Conservation (phyloP, 2,797 vertebrate species). For the Liparis tanakae region DNA sequence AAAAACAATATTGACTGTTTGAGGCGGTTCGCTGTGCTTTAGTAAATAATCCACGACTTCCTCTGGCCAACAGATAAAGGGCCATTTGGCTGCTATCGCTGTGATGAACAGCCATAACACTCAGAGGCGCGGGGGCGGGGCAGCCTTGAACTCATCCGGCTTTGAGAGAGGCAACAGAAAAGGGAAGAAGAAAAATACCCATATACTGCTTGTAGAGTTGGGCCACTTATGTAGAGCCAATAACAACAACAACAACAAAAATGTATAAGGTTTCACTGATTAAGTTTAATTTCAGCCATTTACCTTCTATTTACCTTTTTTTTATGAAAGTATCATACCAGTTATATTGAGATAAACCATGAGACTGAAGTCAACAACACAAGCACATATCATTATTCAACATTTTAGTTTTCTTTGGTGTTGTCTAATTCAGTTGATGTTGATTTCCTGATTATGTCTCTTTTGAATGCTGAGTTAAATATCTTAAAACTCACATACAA, state of each 20-base stretch:
- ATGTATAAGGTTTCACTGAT: not conserved
- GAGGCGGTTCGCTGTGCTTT: slow-evolving; percentile 49
- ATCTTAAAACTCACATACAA: slow-evolving; percentile 10
- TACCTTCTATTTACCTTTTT: no score
- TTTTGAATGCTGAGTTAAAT: slow-evolving; percentile 29
- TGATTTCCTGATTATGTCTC: slow-evolving; percentile 19
- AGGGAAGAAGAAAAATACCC: not conserved
- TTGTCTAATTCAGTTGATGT: slow-evolving; percentile 20
- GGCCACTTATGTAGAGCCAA: not conserved
- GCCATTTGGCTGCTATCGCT: slow-evolving; percentile 55
- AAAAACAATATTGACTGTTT: slow-evolving; percentile 36
- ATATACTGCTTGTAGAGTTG: not conserved
- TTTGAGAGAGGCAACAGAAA: slow-evolving; percentile 3
- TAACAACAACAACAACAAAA: not conserved
- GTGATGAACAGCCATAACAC: slow-evolving; percentile 77
- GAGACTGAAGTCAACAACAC: not conserved
- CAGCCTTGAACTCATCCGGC: slow-evolving; percentile 55
- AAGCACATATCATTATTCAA: not conserved
- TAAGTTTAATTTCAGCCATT: not conserved
- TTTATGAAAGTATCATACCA: not conserved
- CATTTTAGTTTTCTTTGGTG: not conserved
- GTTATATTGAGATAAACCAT: not conserved
- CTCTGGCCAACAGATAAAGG: slow-evolving; percentile 54
- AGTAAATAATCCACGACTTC: slow-evolving; percentile 61
- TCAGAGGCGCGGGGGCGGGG: slow-evolving; percentile 6